Evolutionary conservation across 2,888 invertebrate genomes (phyloP), one percentile per base, ranked within the genome.

Genomic region (Anaspis maculata): DNA sequence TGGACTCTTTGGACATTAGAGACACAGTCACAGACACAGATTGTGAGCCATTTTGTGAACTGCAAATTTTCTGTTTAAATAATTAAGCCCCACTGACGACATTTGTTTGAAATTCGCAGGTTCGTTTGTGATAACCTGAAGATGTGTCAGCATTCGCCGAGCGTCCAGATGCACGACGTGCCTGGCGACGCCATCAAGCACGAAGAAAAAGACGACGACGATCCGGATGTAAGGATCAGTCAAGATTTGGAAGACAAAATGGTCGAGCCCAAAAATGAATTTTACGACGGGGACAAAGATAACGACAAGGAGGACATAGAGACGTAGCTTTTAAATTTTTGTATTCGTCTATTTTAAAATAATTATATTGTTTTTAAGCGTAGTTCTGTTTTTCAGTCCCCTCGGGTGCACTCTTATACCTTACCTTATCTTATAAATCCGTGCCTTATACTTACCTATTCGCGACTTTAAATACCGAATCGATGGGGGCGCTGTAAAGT

Each of bases 131-230:
- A 97, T 56, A 96, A 95, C 63, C 69, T 97, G 21, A 90, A 89
- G 68, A 86, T 90, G 82, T 79, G 90, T 47, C 86, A 87, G 52
- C 84, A 89, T 57, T 90, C 96, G 0, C 95, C 95, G 0, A 91
- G 89, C 45, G 97, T 98, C 0, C 97, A 98, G 68, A 94, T 98
- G 92, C 87, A 94, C 29, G 89, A 92, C 57, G 83, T 92, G 2
- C 95, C 95, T 9, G 81, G 81, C 3, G 92, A 94, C 56, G 77
- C 80, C 29, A 67, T 88, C 30, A 77, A 78, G 2, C 76, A 80
- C n/a, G 80, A 79, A 36, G 76, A 83, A 41, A 79, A 79, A 42
- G 85, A 88, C 3, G 89, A 90, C 39, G 75, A 80, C 7, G 88
- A 91, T 64, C 86, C 88, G 0, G 91, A 92, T 48, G 77, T 86